These are phyloP conservation scores for Bubo blakistoni DNA, from an alignment of 2,113 vertebrate species.

Conservation along the genomic window DNA sequence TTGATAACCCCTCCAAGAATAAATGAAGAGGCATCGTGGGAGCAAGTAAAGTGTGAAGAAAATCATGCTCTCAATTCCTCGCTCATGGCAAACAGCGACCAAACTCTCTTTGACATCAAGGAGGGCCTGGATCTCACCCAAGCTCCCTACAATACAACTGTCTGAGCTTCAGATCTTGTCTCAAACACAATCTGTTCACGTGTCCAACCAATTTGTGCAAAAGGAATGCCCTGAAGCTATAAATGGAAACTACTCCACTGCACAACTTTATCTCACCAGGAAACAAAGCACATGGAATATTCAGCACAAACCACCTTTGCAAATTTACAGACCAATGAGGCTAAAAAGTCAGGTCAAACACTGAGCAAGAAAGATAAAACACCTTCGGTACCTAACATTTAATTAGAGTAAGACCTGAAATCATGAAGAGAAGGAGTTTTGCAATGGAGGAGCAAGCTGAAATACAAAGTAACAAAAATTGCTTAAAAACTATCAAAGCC, in stretches of 20 bases:
- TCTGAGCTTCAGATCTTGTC: neutral
- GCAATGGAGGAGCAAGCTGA: neutral
- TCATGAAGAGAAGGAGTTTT: neutral
- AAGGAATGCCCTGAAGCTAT: neutral
- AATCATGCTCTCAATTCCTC: neutral
- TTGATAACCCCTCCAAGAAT: neutral
- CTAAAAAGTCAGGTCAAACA: neutral
- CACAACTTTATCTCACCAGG: neutral
- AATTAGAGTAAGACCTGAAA: neutral
- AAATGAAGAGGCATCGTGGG: neutral
- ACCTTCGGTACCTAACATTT: neutral
- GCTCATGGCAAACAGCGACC: neutral
- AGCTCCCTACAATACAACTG: neutral
- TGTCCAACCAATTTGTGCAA: neutral
- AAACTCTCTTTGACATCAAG: neutral
- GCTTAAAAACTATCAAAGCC: neutral
- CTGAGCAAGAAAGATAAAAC: neutral
- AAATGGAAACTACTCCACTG: neutral
- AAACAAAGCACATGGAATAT: neutral
- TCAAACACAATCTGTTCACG: neutral
- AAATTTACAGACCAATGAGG: neutral
- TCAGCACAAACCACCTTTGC: neutral
- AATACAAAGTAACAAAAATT: neutral
- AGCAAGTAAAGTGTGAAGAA: neutral
- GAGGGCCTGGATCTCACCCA: neutral